Base-by-base conservation (phyloP, 2,888 invertebrate genomes). In the Metellina segmentata region DNA sequence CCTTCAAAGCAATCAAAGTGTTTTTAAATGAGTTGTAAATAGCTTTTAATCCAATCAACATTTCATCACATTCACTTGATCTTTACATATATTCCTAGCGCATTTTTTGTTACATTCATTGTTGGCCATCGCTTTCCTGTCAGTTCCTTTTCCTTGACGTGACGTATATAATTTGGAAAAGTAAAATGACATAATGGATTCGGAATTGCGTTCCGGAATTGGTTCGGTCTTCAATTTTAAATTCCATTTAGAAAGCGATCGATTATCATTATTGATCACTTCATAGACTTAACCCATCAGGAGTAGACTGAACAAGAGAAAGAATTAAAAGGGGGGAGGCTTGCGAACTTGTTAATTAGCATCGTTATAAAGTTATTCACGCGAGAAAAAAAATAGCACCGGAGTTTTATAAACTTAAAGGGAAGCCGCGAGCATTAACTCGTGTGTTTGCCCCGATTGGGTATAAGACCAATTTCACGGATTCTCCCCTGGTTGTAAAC, bases 401-500 rank as follows among this genome's bases (percentile, higher is more conserved):
- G 11, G 7, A n/a, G 52, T 83, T 52, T 52, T 16, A 49, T 71
- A 7, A 34, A 34, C 34, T 34, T 34, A 34, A 34, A 34, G 34
- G 34, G 11, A 78, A 19, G 51, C 19, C 78, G 78, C 34, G 75
- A 75, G 49, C 48, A 16, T 75, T 75, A 75, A 19, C 78, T 19
- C 78, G n/a, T 71, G 49, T 81, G 69, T 34, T 51, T 61, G 16
- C 49, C 69, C 77, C 9, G 19, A 71, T 13, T 77, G 34, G 48
- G 51, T 16, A 49, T 72, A 72, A 81, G 81, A n/a, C 53, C 9
- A 89, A 83, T 89, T 89, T 89, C 89, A 89, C 89, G 89, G 82
- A 69, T 77, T 82, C 71, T 49, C 53, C 52, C 85, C 75, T 49
- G 13, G 6, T 16, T 9, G 8, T 52, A 61, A 70, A 16, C 9